Percentiles rank a stretch among this genome's conserved stretches.
These are phyloP conservation scores for Phacellophora camtschatica DNA, from an alignment of 30 jellyfish, hydroid and myxozoan genomes.

Conservation along the genomic window DNA sequence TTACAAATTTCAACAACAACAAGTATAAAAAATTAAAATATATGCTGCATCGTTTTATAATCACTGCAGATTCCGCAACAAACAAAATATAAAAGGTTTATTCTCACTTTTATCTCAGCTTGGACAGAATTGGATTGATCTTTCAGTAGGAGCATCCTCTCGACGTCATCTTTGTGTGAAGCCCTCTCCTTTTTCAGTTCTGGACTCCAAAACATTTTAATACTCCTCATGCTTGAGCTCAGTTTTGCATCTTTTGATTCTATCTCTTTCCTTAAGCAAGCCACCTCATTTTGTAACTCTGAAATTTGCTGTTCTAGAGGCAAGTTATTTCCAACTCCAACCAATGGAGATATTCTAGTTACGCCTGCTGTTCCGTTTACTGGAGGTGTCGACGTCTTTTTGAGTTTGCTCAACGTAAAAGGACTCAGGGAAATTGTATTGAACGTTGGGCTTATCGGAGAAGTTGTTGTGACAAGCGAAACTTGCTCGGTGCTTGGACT, in stretches of 20 bases:
- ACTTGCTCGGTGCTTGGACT: not conserved
- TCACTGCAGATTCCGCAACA: not conserved
- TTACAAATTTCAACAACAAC: too few relatives aligned
- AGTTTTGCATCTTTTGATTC: slow-evolving; percentile 88
- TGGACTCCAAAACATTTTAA: slow-evolving; percentile 96
- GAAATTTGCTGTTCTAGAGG: slow-evolving; percentile 53
- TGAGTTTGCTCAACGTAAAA: slow-evolving; percentile 46
- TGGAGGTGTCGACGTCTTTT: slow-evolving; percentile 42
- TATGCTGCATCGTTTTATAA: not conserved
- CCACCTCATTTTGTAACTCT: slow-evolving; percentile 76
- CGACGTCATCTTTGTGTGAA: slow-evolving; percentile 83
- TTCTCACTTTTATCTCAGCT: slow-evolving; percentile 71
- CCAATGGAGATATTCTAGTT: slow-evolving; percentile 52
- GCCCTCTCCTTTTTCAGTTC: slow-evolving; percentile 92
- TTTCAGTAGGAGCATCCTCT: slow-evolving; percentile 47
- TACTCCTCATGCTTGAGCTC: slow-evolving; percentile 89
- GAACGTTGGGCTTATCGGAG: slow-evolving; percentile 40
- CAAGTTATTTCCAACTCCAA: slow-evolving; percentile 39
- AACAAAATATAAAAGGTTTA: too few relatives aligned
- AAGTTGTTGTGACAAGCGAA: slow-evolving; percentile 27
- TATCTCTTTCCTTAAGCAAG: slow-evolving; percentile 56
- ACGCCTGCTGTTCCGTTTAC: slow-evolving; percentile 46
- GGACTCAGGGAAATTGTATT: slow-evolving; percentile 59
- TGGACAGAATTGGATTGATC: slow-evolving; percentile 47
- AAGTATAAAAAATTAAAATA: too few relatives aligned